Base-by-base conservation (phyloP, 2,888 invertebrate species). In the Macrophya alboannulata region DNA sequence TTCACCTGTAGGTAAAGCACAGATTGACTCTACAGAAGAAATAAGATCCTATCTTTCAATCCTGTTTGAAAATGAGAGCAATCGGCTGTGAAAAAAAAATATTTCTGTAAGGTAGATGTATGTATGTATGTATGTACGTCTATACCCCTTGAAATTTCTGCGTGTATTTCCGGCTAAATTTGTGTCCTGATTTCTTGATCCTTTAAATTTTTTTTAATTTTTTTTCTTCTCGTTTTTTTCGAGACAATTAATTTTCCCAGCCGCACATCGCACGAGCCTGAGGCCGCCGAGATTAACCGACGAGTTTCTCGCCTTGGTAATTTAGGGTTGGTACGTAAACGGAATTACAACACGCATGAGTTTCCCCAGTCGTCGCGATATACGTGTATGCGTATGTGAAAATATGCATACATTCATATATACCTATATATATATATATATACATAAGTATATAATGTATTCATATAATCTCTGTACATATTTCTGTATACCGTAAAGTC, bases 301-400 rank as follows among this genome's bases (percentile, higher is more conserved):
- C n/a, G 45, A 74, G 45, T 43, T 74, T 45, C 72, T 74, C 21
- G 72, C 45, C 72, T 74, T 74, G n/a, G 45, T 74, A 74, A 74
- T 74, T 45, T 4, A 45, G 43, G 45, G 21, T 15, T 12, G 21
- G 72, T 21, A 74, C 21, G 21, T 74, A 45, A 21, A 74, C 45
- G 40, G 45, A 45, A 74, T 74, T 74, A 74, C 45, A 25, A 45
- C 43, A 45, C n/a, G 37, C 40, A 37, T 40, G 71, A 25, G 37
- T 71, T 15, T 40, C 37, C 71, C 31, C 31, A 37, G 12, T 62
- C 17, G 71, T 71, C 40, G n/a, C 10, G 21, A 68, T 37, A 68
- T 37, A 68, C 68, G 68, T 68, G 31, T 31, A 31, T 31, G n/a
- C n/a, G 31, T 31, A 31, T 31, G 15, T 17, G 37, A 37, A 17